Conservation (phyloP, 2,113 vertebrate genomes). For the Prietella phreatophila region DNA sequence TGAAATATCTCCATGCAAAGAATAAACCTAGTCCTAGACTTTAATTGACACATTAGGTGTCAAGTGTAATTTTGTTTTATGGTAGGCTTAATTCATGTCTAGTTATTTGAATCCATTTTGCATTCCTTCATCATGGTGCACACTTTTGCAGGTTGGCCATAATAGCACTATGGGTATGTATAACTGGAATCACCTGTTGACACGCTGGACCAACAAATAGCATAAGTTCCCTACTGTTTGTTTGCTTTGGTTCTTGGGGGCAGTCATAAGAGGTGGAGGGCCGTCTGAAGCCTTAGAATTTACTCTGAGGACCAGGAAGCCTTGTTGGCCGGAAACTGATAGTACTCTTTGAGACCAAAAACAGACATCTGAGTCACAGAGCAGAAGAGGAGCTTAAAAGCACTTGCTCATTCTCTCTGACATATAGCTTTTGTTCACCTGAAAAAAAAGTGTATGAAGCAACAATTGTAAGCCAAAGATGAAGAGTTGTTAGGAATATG, state of each 20-base stretch:
- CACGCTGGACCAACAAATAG: constrained; percentile 44
- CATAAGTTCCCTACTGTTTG: constrained; percentile 55
- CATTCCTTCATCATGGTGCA: constrained; percentile 1
- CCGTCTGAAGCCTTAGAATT: constrained; percentile 60
- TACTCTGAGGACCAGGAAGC: constrained; percentile 55
- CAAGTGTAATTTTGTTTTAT: not conserved
- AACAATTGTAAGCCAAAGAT: constrained; percentile 66
- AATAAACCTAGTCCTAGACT: not conserved
- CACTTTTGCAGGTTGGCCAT: constrained; percentile 8
- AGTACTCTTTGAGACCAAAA: constrained; percentile 66
- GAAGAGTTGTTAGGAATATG: constrained; percentile 52
- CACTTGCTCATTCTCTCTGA: constrained; percentile 71
- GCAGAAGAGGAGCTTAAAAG: constrained; percentile 68
- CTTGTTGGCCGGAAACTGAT: constrained; percentile 74
- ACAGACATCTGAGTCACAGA: constrained; percentile 66
- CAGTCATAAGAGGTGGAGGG: constrained; percentile 37
- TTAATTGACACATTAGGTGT: not conserved
- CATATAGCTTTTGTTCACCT: constrained; percentile 73
- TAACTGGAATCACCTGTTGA: constrained; percentile 44
- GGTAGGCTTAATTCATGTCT: not conserved
- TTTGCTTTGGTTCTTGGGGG: constrained; percentile 60
- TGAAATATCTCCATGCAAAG: not conserved
- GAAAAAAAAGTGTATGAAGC: constrained; percentile 59
- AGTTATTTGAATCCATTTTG: not conserved
- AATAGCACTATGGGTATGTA: constrained; percentile 5